A percentile compares a stretch with the other conserved stretches of the same genome.
Evolutionary conservation across 2,113 vertebrate species (phyloP).

Genomic region (Urocitellus parryii): DNA sequence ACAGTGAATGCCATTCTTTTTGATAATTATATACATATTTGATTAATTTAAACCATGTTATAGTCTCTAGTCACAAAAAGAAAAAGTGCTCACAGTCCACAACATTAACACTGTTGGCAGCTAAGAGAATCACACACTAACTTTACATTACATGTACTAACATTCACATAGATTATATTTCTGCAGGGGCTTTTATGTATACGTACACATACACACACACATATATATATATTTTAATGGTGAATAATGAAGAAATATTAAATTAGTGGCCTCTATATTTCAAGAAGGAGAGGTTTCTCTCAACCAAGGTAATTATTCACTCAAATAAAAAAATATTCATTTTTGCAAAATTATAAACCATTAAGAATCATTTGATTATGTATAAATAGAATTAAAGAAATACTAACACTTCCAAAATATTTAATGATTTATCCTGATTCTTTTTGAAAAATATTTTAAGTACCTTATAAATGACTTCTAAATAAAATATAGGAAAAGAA

Average conservation of each 20-base stretch:
- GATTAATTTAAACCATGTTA: conserved; percentile 56
- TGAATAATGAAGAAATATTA: conserved; percentile 40
- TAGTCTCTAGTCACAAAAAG: conserved; percentile 27
- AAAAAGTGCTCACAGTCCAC: conserved; percentile 5
- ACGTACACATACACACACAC: neutral
- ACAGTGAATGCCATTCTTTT: conserved; percentile 42
- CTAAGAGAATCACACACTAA: conserved; percentile 34
- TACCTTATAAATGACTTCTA: conserved; percentile 47
- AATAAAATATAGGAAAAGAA: conserved; percentile 15
- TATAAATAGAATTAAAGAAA: conserved; percentile 47
- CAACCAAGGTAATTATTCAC: conserved; percentile 13
- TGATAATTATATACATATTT: conserved; percentile 25
- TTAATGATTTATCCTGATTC: conserved; percentile 40
- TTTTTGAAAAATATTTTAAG: conserved; percentile 57
- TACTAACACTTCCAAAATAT: conserved; percentile 49
- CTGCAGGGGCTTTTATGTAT: conserved; percentile 13
- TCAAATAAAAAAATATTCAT: conserved; percentile 9
- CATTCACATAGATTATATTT: neutral
- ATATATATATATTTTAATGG: conserved; percentile 34
- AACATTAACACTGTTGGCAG: conserved; percentile 27
- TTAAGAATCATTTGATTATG: conserved; percentile 47
- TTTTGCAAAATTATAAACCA: conserved; percentile 57
- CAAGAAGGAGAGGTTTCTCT: neutral
- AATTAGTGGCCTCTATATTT: neutral
- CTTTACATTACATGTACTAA: neutral